phyloP scores from a whole-genome alignment of 1,140 invertebrate species.

The Aphidius gifuensis region DNA sequence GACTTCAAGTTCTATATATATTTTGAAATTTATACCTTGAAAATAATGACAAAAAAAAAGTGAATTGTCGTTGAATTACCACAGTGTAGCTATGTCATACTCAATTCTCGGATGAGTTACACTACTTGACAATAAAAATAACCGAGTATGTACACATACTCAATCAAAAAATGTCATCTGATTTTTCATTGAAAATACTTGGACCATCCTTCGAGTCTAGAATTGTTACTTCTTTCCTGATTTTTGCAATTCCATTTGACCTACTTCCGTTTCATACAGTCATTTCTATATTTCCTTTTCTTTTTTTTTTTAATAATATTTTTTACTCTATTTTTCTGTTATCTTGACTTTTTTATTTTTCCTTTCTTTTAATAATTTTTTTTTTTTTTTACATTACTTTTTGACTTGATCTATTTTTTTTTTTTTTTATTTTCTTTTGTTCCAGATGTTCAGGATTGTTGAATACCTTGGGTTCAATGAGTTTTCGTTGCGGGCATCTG shows the following conservation, averaged over 20 bases:
- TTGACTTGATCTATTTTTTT: too few relatives aligned
- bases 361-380: background rate
- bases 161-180: too few relatives aligned
- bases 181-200: too few relatives aligned
- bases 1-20: too few relatives aligned
- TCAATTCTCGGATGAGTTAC: too few relatives aligned
- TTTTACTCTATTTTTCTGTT: background rate
- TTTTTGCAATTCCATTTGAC: conserved; percentile 20
- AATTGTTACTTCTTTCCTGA: conserved; percentile 6
- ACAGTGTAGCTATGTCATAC: too few relatives aligned
- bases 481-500: conserved; percentile 7
- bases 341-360: background rate
- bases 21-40: too few relatives aligned
- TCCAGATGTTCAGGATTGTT: conserved; percentile 21
- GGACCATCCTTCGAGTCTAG: too few relatives aligned
- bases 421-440: background rate
- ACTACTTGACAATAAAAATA: too few relatives aligned
- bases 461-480: conserved; percentile 18
- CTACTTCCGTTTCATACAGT: conserved; percentile 4
- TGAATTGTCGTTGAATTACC: too few relatives aligned
- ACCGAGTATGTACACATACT: too few relatives aligned
- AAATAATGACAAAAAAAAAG: too few relatives aligned
- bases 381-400: background rate
- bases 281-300: background rate
- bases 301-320: background rate